These are phyloP conservation scores for Drosophila anceps DNA, from an alignment of 2,888 invertebrate genomes.

Conservation along the genomic window DNA sequence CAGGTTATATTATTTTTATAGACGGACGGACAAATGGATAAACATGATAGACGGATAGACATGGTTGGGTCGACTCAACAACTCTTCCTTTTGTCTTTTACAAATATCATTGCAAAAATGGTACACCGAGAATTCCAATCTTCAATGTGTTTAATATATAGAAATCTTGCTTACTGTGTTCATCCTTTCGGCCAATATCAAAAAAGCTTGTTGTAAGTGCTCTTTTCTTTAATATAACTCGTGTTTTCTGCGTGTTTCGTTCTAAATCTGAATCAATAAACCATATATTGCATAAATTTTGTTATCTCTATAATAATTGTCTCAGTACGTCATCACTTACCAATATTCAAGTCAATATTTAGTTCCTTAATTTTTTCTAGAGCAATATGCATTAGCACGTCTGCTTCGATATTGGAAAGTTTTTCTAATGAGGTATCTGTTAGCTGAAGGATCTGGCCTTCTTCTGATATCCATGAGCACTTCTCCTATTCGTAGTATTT, in stretches of 20 bases:
- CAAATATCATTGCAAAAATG: too few relatives aligned
- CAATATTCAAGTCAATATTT: constrained; percentile 92
- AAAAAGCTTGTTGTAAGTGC: constrained; percentile 95
- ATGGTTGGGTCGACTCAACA: not conserved
- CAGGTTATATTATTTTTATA: too few relatives aligned
- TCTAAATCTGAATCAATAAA: constrained; percentile 61
- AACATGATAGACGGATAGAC: too few relatives aligned
- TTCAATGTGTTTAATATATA: not conserved
- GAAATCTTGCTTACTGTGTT: constrained; percentile 78
- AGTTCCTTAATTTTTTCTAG: constrained; percentile 93
- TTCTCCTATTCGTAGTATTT: constrained; percentile 87
- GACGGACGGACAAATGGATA: too few relatives aligned
- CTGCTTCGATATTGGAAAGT: constrained; percentile 90
- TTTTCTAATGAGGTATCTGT: constrained; percentile 88
- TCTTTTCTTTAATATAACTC: constrained; percentile 93
- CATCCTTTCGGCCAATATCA: constrained; percentile 91
- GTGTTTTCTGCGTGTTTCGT: constrained; percentile 88
- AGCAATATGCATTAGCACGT: constrained; percentile 94
- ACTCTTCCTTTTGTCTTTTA: not conserved
- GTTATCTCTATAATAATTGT: not conserved
- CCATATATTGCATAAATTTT: not conserved
- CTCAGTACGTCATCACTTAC: constrained; percentile 22
- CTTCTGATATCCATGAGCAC: constrained; percentile 91
- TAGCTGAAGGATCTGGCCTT: constrained; percentile 88
- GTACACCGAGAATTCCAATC: not conserved